Base-by-base conservation (phyloP, 2,888 invertebrate species). In the Coleophora deauratella region DNA sequence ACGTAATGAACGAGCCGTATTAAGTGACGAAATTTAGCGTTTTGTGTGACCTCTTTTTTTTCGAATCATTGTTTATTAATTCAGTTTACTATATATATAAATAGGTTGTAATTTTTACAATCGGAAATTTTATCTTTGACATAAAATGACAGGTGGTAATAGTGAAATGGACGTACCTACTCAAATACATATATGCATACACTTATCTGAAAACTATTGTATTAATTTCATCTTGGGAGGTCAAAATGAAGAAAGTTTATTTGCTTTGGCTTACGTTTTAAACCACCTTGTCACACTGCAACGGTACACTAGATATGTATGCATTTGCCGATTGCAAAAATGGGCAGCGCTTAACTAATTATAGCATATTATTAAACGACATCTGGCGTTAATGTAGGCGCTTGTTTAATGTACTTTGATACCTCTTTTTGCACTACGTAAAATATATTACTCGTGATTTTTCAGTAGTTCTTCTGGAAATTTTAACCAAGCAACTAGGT, bases 1-100 rank as follows among this genome's bases (percentile, higher is more conserved):
- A 59, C 62, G 68, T 65, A 68, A 67, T 72, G 67, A 73, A 67
- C 66, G 60, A 51, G 54, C 61, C 52, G 39, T 37, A 28, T 37
- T 31, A 33, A 66, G 69, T 62, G 57, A 55, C 57, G 58, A 60
- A 57, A 56, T 54, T 51, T 44, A 37, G 55, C 62, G 31, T 31
- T n/a, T 9, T 9, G 10, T 31, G 9, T 10, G 1, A 31, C 10
- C 31, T n/a, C 4, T 8, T 11, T 31, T 11, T 1, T 31, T 4
- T n/a, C n/a, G n/a, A n/a, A n/a, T n/a, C n/a, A n/a, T n/a, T 31
- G 1, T 2, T 2, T 11, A 31, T 4, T n/a, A 1, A 28, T 28
- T 8, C 8, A 10, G 9, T 9, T 8, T 9, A 28, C 28, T 28
- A 1, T 10, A 10, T 28, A 28, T 8, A 10, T 1, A 9, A 2